Evolutionary conservation across 1,140 invertebrate genomes (phyloP).

Genomic region (Probaryconus sp.): DNA sequence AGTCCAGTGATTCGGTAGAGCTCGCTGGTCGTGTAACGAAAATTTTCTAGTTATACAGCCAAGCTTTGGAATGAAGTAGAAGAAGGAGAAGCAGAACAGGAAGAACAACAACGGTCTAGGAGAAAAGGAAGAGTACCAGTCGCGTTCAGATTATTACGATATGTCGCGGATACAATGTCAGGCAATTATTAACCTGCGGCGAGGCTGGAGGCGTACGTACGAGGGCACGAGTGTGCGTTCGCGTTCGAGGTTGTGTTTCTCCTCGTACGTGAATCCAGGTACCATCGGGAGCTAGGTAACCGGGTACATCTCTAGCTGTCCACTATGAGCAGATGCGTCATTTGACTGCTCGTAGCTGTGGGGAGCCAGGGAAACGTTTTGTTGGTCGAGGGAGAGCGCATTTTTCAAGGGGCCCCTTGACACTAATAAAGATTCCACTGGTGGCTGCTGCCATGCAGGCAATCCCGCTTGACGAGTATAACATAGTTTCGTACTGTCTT

Average conservation of each 20-base stretch:
- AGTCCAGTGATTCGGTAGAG: constrained; percentile 51
- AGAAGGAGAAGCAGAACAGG: constrained; percentile 19
- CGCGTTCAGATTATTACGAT: constrained; percentile 68
- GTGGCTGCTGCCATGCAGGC: constrained; percentile 58
- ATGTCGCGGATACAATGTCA: constrained; percentile 66
- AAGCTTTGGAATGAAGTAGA: constrained; percentile 27
- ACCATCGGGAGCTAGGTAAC: constrained; percentile 54
- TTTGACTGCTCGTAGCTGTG: constrained; percentile 59
- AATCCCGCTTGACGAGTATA: constrained; percentile 64
- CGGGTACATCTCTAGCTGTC: constrained; percentile 54
- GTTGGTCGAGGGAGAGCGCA: constrained; percentile 55
- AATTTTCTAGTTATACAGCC: constrained; percentile 35
- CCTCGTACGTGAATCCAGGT: not conserved
- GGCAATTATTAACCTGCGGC: constrained; percentile 69
- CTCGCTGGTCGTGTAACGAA: constrained; percentile 24
- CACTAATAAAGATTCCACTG: constrained; percentile 69
- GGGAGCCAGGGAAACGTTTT: constrained; percentile 60
- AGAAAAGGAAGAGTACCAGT: constrained; percentile 45
- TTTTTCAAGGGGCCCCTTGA: constrained; percentile 67
- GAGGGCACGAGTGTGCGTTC: not conserved
- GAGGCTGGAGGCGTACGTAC: constrained; percentile 31
- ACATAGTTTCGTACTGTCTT: constrained; percentile 58
- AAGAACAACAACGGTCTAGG: constrained; percentile 38
- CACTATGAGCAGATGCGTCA: constrained; percentile 60
- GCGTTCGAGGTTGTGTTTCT: not conserved